Percentiles rank a stretch among this genome's conserved stretches.
These are phyloP conservation scores for Heliconius nattereri DNA, from an alignment of 1,140 invertebrate genomes.

Conservation along the genomic window DNA sequence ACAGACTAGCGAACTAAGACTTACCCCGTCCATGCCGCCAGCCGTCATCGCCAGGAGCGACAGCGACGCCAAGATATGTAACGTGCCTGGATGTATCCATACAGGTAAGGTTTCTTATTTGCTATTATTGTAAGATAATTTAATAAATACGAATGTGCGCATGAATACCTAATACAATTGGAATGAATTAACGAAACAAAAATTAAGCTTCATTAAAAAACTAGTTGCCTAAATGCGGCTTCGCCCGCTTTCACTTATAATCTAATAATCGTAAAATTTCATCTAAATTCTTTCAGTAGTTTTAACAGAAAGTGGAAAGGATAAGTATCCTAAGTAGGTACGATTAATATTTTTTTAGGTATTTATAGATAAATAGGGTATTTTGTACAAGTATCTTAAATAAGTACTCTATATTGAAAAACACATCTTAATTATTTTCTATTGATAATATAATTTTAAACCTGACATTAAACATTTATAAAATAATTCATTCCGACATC, in stretches of 20 bases:
- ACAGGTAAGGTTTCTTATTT: slow-evolving; percentile 74
- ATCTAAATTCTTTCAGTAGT: no score
- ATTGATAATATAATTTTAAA: no score
- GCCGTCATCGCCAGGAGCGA: slow-evolving; percentile 53
- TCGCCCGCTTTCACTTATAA: no score
- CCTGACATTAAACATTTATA: no score
- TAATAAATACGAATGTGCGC: background rate
- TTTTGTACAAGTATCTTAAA: background rate
- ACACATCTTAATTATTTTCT: no score
- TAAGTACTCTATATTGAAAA: no score
- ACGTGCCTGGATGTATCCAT: slow-evolving; percentile 85
- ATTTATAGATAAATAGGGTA: background rate
- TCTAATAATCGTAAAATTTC: no score
- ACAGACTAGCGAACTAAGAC: slow-evolving; percentile 69
- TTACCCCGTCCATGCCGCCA: slow-evolving; percentile 62
- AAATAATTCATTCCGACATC: no score
- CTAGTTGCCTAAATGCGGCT: no score
- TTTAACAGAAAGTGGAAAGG: no score
- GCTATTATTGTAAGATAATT: background rate
- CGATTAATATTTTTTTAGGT: background rate
- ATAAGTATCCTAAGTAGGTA: background rate
- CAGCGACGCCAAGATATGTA: slow-evolving; percentile 76
- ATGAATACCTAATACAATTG: background rate
- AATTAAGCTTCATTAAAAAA: no score
- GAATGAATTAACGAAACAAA: background rate